Percentiles rank a stretch among this genome's conserved stretches.
These are phyloP conservation scores for Capra hircus DNA, from an alignment of 2,113 vertebrate species.

Conservation along the genomic window DNA sequence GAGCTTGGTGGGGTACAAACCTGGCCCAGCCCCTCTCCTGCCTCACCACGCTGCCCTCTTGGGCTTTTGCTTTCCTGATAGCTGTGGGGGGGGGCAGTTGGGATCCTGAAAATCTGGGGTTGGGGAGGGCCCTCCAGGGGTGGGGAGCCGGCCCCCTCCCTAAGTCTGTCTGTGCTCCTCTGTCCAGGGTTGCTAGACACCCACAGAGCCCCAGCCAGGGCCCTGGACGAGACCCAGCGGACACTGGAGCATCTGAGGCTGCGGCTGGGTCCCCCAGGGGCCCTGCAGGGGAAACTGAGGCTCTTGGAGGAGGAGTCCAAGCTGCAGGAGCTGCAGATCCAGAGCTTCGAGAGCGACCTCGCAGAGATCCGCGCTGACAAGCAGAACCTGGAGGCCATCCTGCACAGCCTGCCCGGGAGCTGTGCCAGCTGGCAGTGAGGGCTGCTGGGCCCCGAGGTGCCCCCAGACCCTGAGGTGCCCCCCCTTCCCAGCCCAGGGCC, in stretches of 20 bases:
- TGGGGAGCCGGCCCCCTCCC: neutral
- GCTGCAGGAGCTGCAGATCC: constrained; percentile 83
- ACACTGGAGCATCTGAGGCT: constrained; percentile 81
- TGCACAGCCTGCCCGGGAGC: constrained; percentile 83
- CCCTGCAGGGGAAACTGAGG: constrained; percentile 84
- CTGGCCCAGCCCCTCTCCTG: too few relatives aligned
- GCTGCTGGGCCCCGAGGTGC: neutral
- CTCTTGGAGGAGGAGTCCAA: constrained; percentile 81
- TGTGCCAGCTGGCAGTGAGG: constrained; percentile 79
- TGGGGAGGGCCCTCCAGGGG: neutral
- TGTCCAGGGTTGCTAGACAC: constrained; percentile 61
- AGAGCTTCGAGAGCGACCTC: constrained; percentile 83
- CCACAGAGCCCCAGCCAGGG: neutral
- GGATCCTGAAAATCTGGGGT: neutral
- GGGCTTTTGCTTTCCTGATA: neutral
- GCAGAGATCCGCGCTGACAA: constrained; percentile 88
- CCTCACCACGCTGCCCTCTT: too few relatives aligned
- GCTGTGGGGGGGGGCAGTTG: neutral
- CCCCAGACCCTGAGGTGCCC: neutral
- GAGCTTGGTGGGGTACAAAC: neutral
- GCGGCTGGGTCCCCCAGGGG: constrained; percentile 74
- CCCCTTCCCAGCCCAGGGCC: fast-evolving
- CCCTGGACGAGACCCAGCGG: constrained; percentile 80
- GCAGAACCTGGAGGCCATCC: constrained; percentile 89
- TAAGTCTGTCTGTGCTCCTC: neutral